These are phyloP conservation scores for Bufo bufo DNA, from an alignment of 2,113 vertebrate genomes.

Conservation along the genomic window DNA sequence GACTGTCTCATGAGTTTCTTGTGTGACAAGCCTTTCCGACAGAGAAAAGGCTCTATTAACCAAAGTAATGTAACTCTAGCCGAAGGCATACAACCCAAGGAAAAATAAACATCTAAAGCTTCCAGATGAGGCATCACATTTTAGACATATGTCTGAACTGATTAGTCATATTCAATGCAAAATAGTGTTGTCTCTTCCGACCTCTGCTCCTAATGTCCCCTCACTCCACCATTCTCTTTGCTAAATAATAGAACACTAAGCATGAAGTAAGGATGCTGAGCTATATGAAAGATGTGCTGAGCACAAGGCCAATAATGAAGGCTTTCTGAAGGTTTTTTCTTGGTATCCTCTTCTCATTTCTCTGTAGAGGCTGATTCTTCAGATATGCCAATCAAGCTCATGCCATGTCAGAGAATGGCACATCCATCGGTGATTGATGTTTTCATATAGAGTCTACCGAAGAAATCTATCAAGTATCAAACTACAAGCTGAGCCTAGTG, in stretches of 20 bases:
- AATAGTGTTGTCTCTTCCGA: not conserved
- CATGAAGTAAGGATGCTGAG: not conserved
- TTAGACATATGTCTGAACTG: not conserved
- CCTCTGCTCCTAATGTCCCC: not conserved
- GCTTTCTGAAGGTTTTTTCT: not conserved
- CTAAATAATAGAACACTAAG: conserved; percentile 16
- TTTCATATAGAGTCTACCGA: not conserved
- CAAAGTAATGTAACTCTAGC: not conserved
- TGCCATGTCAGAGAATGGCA: not conserved
- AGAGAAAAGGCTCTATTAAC: not conserved
- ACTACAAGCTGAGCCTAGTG: not conserved
- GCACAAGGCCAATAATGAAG: conserved; percentile 17
- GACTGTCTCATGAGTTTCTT: not conserved
- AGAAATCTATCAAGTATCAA: not conserved
- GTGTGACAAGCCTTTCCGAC: not conserved
- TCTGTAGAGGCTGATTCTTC: not conserved
- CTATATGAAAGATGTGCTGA: not conserved
- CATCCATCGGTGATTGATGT: not conserved
- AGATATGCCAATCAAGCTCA: conserved; percentile 14
- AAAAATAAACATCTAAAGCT: not conserved
- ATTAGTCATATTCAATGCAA: conserved; percentile 4
- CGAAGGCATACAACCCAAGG: not conserved
- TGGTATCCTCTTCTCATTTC: not conserved
- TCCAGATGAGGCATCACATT: not conserved
- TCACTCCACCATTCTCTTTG: conserved; percentile 11